Evolutionary conservation across 2,888 invertebrate genomes (phyloP), one percentile per base, ranked within the genome.

Genomic region (Luffia ferchaultella): DNA sequence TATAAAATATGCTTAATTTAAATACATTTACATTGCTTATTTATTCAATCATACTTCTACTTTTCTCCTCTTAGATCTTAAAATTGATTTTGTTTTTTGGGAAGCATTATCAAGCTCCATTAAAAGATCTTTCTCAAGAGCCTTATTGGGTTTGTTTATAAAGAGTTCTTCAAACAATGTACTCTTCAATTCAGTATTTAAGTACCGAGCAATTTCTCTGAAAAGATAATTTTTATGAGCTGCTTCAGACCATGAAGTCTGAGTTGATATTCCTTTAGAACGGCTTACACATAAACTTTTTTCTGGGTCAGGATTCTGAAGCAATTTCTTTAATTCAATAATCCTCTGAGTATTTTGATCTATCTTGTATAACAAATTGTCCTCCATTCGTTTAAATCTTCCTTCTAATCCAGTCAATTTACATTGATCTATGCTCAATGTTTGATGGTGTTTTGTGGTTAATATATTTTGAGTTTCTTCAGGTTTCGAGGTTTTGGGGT

Each of bases 101-200:
- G n/a, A n/a, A n/a, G n/a, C n/a, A n/a, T n/a, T n/a, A n/a, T n/a
- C n/a, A n/a, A n/a, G n/a, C n/a, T n/a, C n/a, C n/a, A n/a, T n/a
- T n/a, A n/a, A n/a, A n/a, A n/a, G n/a, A n/a, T n/a, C n/a, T n/a
- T n/a, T n/a, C n/a, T n/a, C n/a, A n/a, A n/a, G n/a, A n/a, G n/a
- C n/a, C n/a, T n/a, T n/a, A n/a, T n/a, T n/a, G n/a, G n/a, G n/a
- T n/a, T n/a, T 42, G n/a, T n/a, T 42, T 42, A 78, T 64, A 55
- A 83, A 83, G 19, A 83, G 64, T 60, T 82, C 82, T 62, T 82
- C 79, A 62, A 73, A 82, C 45, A 83, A 50, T 54, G 68, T 57
- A 60, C 68, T 77, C 52, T 72, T 80, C 12, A 68, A 58, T 48
- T 63, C 60, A 19, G 73, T 63, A 52, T 70, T 76, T 50, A 83